Conservation (phyloP, 2,113 vertebrate species). For the Bujurquina vittata region DNA sequence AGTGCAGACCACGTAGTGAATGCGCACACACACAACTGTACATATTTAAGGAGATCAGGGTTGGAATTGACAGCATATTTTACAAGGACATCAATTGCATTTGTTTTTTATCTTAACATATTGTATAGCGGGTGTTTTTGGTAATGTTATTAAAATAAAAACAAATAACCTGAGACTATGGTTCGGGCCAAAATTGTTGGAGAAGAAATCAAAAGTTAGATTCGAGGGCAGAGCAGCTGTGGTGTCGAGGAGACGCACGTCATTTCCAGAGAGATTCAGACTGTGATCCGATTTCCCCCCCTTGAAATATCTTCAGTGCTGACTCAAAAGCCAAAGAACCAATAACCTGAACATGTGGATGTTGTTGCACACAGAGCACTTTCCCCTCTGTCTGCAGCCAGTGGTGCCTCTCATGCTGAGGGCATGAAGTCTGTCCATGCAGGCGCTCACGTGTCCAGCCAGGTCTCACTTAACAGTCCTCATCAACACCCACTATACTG, state of each 20-base stretch:
- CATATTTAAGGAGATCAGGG: conserved; percentile 67
- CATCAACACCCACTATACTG: conserved; percentile 73
- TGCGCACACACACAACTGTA: conserved; percentile 58
- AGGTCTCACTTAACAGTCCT: conserved; percentile 71
- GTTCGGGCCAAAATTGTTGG: conserved; percentile 47
- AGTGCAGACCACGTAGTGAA: conserved; percentile 60
- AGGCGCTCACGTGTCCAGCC: conserved; percentile 59
- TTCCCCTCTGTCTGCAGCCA: conserved; percentile 76
- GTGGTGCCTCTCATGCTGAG: conserved; percentile 71
- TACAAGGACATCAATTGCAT: conserved; percentile 80
- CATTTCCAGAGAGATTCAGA: conserved; percentile 46
- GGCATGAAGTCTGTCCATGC: conserved; percentile 59
- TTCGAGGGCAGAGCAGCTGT: conserved; percentile 4
- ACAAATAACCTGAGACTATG: neutral
- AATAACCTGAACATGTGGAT: conserved; percentile 77
- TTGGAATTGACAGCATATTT: conserved; percentile 82
- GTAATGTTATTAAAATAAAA: conserved; percentile 47
- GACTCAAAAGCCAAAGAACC: conserved; percentile 80
- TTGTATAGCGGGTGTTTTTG: conserved; percentile 79
- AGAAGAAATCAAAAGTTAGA: conserved; percentile 22
- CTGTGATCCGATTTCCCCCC: conserved; percentile 5
- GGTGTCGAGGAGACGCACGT: conserved; percentile 41
- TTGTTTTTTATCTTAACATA: conserved; percentile 80
- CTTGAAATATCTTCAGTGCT: conserved; percentile 55
- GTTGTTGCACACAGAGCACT: conserved; percentile 78